Percentiles rank a stretch among this genome's conserved stretches.
phyloP scores from a whole-genome alignment of 2,888 invertebrate genomes.

The Sesia apiformis region DNA sequence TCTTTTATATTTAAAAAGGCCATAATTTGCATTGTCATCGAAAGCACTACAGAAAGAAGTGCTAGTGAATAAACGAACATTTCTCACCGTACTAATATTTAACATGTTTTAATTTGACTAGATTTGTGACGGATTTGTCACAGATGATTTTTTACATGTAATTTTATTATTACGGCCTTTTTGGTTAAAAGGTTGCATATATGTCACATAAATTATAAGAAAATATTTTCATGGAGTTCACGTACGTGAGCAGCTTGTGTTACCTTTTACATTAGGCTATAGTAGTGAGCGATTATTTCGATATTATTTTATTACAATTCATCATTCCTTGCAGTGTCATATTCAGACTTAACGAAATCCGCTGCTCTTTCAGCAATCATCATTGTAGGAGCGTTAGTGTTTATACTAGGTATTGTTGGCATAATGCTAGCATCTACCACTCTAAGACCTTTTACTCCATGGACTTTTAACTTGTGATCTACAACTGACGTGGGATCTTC shows the following conservation, averaged over 20 bases:
- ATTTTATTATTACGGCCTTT: no score
- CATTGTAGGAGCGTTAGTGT: constrained; percentile 57
- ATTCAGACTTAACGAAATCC: constrained; percentile 52
- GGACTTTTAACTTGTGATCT: constrained; percentile 37
- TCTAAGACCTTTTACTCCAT: constrained; percentile 38
- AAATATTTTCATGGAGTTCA: no score
- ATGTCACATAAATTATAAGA: no score
- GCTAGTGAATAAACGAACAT: neutral
- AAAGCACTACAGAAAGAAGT: neutral
- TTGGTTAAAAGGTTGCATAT: no score
- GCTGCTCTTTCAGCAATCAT: constrained; percentile 63
- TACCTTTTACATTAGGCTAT: no score
- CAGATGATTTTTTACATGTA: no score
- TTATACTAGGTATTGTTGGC: constrained; percentile 60
- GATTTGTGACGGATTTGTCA: no score
- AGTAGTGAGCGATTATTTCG: neutral
- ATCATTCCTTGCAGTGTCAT: constrained; percentile 26
- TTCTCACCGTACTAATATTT: neutral
- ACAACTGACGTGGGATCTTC: constrained; percentile 43
- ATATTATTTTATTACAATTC: constrained; percentile 30
- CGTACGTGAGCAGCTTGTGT: no score
- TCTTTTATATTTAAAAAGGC: constrained; percentile 22
- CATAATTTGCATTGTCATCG: no score
- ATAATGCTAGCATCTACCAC: constrained; percentile 60
- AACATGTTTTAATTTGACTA: no score